These are phyloP conservation scores for Vanessa atalanta DNA, from an alignment of 1,140 invertebrate genomes.

Conservation along the genomic window DNA sequence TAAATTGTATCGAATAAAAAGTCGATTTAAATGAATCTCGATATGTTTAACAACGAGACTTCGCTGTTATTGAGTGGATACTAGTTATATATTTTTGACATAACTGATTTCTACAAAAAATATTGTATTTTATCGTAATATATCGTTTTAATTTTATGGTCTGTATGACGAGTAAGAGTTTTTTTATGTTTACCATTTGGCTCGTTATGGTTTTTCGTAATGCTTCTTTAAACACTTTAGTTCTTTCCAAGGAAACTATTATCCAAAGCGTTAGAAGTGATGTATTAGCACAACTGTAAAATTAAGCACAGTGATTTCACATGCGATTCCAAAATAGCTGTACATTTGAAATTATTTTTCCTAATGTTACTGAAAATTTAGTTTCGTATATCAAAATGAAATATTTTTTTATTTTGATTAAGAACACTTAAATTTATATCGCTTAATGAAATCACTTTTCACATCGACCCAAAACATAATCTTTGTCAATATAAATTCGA, in stretches of 20 bases:
- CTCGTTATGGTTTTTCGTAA: neutral
- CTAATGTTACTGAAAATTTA: neutral
- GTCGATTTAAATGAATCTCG: too few species aligned
- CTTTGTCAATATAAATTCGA: constrained; percentile 1
- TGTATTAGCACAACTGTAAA: constrained; percentile 2
- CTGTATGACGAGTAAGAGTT: too few species aligned
- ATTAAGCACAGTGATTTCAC: constrained; percentile 6
- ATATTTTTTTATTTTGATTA: neutral
- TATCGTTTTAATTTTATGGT: too few species aligned
- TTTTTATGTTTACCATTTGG: too few species aligned
- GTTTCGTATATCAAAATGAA: neutral
- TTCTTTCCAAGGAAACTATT: constrained; percentile 8
- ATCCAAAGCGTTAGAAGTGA: constrained; percentile 10
- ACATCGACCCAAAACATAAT: neutral
- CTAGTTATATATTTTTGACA: too few species aligned
- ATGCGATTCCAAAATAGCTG: constrained; percentile 6
- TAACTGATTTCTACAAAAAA: too few species aligned
- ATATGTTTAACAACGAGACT: too few species aligned
- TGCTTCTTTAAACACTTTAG: neutral
- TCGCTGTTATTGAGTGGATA: too few species aligned
- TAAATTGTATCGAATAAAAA: too few species aligned
- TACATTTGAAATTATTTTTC: neutral
- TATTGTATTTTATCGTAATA: too few species aligned
- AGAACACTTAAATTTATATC: too few species aligned
- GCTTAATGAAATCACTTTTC: too few species aligned